Evolutionary conservation across 2,888 invertebrate genomes (phyloP), one percentile per base, ranked within the genome.

Genomic region (Clistopyga incitator): DNA sequence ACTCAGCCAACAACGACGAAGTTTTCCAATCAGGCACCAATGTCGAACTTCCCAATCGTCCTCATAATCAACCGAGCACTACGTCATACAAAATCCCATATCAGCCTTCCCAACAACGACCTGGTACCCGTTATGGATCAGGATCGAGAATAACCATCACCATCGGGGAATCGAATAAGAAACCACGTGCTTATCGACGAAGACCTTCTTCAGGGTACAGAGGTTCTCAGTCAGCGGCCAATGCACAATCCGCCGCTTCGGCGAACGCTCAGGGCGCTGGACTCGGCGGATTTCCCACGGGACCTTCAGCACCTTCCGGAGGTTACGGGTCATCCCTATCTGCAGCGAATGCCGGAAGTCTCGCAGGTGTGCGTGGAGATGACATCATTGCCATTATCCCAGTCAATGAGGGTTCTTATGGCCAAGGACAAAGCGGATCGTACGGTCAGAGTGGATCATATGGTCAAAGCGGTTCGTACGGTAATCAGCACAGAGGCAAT

Each of bases 161-260:
- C 8, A 47, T 84, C 42, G 50, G 74, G 20, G 68, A 67, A 20
- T 47, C 79, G 38, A 64, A 74, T 52, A 68, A 78, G 38, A 84
- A 68, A 77, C 72, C 80, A 18, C 61, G 68, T 47, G 34, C 52
- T 84, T 77, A 80, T 25, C 77, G 50, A 38, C 80, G 68, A 54
- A 78, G 83, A 68, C 83, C 83, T 68, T 80, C 59, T 25, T 23
- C 77, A 80, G 80, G 80, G 52, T 78, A 67, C 13, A 74, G 61
- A 54, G 25, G 45, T 6, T 45, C 80, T 1, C 79, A 83, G 15
- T 80, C 80, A 1, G 65, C 52, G 6, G 74, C 82, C 3, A 72
- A 15, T 29, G 78, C 78, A 4, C 79, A 77, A 29, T 65, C 79
- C 0, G 67, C 29, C 1, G 65, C 78, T 11, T 23, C 23, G 20